Evolutionary conservation across 2,888 invertebrate species (phyloP).

Genomic region (Pachycephus smyrnensis): DNA sequence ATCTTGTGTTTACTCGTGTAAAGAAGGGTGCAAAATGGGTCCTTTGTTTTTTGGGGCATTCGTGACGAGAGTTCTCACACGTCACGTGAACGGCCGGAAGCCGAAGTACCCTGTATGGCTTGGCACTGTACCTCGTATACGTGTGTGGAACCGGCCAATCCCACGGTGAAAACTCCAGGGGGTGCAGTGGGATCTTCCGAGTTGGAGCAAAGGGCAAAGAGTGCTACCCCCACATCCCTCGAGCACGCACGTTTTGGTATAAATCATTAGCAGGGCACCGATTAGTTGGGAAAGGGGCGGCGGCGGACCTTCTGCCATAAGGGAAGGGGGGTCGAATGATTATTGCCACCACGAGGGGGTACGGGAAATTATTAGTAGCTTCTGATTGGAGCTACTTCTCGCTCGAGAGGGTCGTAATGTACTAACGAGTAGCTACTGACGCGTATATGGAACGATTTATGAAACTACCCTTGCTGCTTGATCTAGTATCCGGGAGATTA

Average conservation of each 20-base stretch:
- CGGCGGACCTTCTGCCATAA: constrained; percentile 11
- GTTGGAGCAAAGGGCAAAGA: constrained; percentile 22
- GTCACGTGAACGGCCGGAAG: constrained; percentile 49
- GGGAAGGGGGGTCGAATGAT: constrained; percentile 49
- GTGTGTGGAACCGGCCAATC: constrained; percentile 42
- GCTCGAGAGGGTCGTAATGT: constrained; percentile 49
- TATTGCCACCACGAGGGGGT: constrained; percentile 51
- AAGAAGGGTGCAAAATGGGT: background rate
- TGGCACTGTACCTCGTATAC: constrained; percentile 41
- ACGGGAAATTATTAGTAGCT: constrained; percentile 58
- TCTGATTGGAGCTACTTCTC: constrained; percentile 57
- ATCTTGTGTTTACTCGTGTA: background rate
- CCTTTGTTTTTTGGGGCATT: background rate
- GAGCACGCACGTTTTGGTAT: constrained; percentile 50
- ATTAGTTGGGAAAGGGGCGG: constrained; percentile 56
- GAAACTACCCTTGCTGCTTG: constrained; percentile 1
- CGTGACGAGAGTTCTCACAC: constrained; percentile 48
- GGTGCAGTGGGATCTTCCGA: constrained; percentile 56
- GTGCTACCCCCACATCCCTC: constrained; percentile 9
- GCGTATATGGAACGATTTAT: constrained; percentile 40
- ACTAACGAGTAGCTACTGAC: constrained; percentile 42
- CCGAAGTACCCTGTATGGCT: constrained; percentile 44
- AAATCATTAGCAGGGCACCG: constrained; percentile 64
- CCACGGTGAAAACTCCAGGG: constrained; percentile 63
- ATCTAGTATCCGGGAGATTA: background rate